Evolutionary conservation across 2,113 vertebrate species (phyloP), one percentile per base, ranked within the genome.

Genomic region (Pionites leucogaster): DNA sequence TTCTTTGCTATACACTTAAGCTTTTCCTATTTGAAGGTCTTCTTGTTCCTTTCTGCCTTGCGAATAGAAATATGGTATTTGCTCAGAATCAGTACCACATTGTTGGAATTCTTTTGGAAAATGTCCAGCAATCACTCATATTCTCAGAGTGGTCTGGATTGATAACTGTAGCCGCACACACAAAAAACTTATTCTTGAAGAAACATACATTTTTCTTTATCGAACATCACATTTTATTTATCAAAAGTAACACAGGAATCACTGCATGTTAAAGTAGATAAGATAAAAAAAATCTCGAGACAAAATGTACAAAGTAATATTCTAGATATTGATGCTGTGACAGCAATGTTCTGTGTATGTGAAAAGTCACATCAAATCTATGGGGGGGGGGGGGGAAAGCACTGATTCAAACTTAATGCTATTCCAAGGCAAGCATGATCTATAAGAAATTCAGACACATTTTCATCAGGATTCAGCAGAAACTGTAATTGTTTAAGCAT

Each of bases 381-480:
- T 27, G 69, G 28, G 7, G 7, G 23, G 37, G 37, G 37, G 37
- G 37, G 37, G 37, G 42, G 42, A 42, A 44, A 18, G 41, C 4
- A 31, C 25, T 52, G 6, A 53, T 88, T 91, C 47, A 86, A 64
- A 88, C 6, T 14, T 17, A 35, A 8, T 1, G 0, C 4, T 42
- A 20, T 47, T 70, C 24, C 49, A 82, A 67, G 12, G 18, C 29
- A 60, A 77, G 7, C 5, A 35, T 69, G 44, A 29, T 29, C 10
- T 53, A 23, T 14, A 53, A 2, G 72, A 57, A 70, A 2, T 70
- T 39, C 24, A 1, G 1, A 2, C 3, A 13, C 15, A 23, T 47
- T 63, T 80, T 84, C 77, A 6, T 52, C 41, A 81, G 24, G 44
- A 70, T n/a, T 7, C 14, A 49, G 50, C 28, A 82, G 22, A 62